Evolutionary conservation across 2,113 vertebrate genomes (phyloP), one percentile per base, ranked within the genome.

Genomic region (Halcyon malimbica): DNA sequence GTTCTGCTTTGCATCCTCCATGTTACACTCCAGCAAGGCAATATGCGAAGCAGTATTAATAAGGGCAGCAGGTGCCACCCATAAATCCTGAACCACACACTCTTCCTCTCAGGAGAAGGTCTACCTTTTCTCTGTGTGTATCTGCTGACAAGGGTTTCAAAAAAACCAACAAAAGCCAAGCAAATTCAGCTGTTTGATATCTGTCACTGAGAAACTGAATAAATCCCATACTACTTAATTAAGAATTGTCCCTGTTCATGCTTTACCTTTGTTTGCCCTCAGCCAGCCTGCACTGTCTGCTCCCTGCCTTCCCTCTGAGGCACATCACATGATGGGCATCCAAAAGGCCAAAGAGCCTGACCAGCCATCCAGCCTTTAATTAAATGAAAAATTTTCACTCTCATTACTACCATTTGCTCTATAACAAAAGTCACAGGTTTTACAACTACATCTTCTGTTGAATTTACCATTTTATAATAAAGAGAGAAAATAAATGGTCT

Each of bases 251-350:
- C 8, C 8, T 3, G 0, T n/a, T 53, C 3, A 3, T 16, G 3
- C 4, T 50, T 37, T 44, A 12, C 21, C 4, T 35, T 25, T 2
- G 1, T 42, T 53, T 73, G 18, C 5, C 11, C 16, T 54, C 48
- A 59, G 25, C 21, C 4, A 64, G 4, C 9, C 46, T 63, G 12
- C 6, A 12, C 20, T 44, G 3, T 46, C 44, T 48, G 44, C 33
- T 51, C 14, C 18, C 48, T 74, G 8, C 21, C 14, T 46, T 29
- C 33, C 26, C 26, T 33, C 26, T 5, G 21, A 64, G 44, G 44
- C 12, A 29, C 2, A 33, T 9, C 1, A 2, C 13, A 20, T 2
- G 1, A 7, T 1, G 8, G 19, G 35, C 25, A 37, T 29, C 15
- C 56, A 21, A 44, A 4, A 33, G 16, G 20, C 13, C 46, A 53